A percentile compares a stretch with the other conserved stretches of the same genome.
Evolutionary conservation across 2,113 vertebrate species (phyloP).

Genomic region (Microtus pennsylvanicus): DNA sequence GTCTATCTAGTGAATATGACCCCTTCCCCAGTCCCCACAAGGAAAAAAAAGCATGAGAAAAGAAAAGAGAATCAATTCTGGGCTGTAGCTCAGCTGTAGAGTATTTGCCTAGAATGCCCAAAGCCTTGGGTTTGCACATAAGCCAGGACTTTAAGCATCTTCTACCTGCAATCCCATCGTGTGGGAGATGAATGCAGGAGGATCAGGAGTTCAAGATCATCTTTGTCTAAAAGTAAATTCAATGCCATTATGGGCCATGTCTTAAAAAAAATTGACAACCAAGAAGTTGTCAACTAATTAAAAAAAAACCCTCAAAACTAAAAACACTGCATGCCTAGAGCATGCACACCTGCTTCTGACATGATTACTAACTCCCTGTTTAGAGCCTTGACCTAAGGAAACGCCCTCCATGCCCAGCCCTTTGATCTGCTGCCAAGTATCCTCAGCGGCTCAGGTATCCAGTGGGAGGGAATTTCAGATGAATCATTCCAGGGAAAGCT

Average conservation of each 20-base stretch:
- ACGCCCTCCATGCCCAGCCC: not conserved
- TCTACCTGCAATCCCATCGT: not conserved
- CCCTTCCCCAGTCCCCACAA: too few relatives aligned
- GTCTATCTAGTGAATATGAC: not conserved
- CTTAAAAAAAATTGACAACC: not conserved
- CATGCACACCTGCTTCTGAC: not conserved
- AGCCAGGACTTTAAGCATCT: not conserved
- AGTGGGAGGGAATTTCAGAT: not conserved
- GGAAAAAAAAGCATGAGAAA: not conserved
- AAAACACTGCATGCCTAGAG: accelerated
- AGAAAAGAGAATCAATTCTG: not conserved
- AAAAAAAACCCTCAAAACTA: not conserved
- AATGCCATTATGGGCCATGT: not conserved
- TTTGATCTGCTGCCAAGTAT: not conserved
- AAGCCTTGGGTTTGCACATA: not conserved
- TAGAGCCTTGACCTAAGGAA: not conserved
- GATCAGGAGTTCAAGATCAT: not conserved
- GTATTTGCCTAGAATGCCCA: too few relatives aligned
- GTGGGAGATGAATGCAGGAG: not conserved
- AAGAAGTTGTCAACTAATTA: not conserved
- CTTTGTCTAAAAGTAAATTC: not conserved
- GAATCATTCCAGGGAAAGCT: not conserved
- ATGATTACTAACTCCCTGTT: not conserved
- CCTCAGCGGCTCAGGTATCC: not conserved
- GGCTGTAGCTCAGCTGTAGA: not conserved